Evolutionary conservation across 2,888 invertebrate genomes (phyloP), one percentile per base, ranked within the genome.

Genomic region (Agrotis clavis): DNA sequence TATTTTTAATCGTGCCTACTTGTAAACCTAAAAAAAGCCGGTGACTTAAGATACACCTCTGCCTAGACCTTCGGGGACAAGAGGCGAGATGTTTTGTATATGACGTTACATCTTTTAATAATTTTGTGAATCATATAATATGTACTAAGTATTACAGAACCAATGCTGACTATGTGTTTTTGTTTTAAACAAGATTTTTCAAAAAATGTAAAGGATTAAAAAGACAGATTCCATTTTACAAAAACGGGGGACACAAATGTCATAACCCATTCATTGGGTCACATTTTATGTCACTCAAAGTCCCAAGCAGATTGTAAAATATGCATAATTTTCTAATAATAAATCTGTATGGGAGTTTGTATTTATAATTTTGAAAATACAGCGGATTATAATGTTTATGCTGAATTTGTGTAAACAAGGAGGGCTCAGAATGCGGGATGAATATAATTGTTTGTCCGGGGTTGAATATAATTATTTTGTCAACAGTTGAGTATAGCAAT

Each of bases 281-380:
- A 78, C 71, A 68, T 80, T 84, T 86, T 54, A 79, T 66, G 80
- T 78, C 77, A 75, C 77, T 82, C 85, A 70, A 41, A 63, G 35
- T 68, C 67, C 69, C 71, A 48, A 25, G 47, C 77, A 74, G 64
- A 75, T 67, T 63, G 66, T 84, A 73, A 82, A 84, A 84, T 86
- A 82, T 78, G 80, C 75, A 84, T 78, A 78, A 80, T 79, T 71
- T 78, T 78, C 68, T 74, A 82, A 86, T 84, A 86, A 86, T 71
- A 76, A 77, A 80, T 80, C 67, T 67, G 61, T 73, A 56, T 59
- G 74, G 50, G 64, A 67, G 66, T 79, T 73, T 77, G 76, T 74
- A 67, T 84, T 84, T 78, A 76, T 73, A 81, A 81, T 77, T 79
- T 75, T 81, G 71, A 75, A 86, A 77, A 70, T 62, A 70, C 61